Conservation (phyloP, 2,888 invertebrate species). For the Entomobrya multifasciata region DNA sequence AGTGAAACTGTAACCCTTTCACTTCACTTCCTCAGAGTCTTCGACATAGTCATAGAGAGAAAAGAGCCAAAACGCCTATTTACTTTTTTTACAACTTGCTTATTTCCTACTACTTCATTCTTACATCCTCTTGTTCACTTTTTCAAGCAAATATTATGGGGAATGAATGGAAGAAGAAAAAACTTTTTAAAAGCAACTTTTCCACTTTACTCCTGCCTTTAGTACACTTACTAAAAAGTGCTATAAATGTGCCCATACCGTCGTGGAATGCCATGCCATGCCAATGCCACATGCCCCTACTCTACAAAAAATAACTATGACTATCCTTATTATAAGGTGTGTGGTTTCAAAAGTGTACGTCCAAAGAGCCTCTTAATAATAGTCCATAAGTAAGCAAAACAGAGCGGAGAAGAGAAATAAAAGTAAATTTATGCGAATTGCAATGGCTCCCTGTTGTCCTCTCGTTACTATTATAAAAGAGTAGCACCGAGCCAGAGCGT, state of each 20-base stretch:
- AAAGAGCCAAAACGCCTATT: slow-evolving; percentile 1
- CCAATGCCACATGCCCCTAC: too few relatives aligned
- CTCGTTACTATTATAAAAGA: slow-evolving; percentile 4
- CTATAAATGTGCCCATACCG: too few relatives aligned
- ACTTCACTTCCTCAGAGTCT: slow-evolving; percentile 11
- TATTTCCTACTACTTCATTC: slow-evolving; percentile 22
- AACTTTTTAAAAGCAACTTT: slow-evolving; percentile 38
- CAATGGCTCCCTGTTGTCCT: slow-evolving; percentile 58
- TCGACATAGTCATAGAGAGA: too few relatives aligned
- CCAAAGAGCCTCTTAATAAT: slow-evolving; percentile 37
- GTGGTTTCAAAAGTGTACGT: not conserved
- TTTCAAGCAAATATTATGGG: slow-evolving; percentile 17
- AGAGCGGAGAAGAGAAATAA: slow-evolving; percentile 49
- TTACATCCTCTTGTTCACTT: not conserved
- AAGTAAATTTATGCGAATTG: slow-evolving; percentile 52
- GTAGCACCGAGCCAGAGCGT: too few relatives aligned
- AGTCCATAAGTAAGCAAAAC: slow-evolving; percentile 30
- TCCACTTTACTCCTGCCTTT: slow-evolving; percentile 26
- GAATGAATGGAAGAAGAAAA: slow-evolving; percentile 1
- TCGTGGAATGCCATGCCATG: too few relatives aligned
- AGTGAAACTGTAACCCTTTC: slow-evolving; percentile 1
- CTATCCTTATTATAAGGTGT: not conserved
- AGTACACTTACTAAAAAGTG: too few relatives aligned
- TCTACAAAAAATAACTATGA: too few relatives aligned
- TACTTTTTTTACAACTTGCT: slow-evolving; percentile 52